These are phyloP conservation scores for Liolophura sinensis DNA, from an alignment of 1,140 invertebrate species.

Conservation along the genomic window DNA sequence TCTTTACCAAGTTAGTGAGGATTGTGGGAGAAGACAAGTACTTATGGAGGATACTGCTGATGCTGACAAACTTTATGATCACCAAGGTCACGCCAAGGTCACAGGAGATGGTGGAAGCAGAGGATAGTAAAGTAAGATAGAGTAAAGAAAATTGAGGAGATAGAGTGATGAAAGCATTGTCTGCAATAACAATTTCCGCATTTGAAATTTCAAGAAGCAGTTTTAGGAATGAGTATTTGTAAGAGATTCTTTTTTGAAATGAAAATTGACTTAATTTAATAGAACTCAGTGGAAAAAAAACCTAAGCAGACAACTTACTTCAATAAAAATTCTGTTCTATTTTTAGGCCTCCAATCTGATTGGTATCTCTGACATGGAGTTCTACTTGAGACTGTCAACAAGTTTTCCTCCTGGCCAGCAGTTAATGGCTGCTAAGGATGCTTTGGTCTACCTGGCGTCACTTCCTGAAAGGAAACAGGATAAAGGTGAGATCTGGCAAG, in stretches of 20 bases:
- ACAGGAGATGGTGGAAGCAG: slow-evolving; percentile 1
- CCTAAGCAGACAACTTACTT: background rate
- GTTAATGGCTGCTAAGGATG: slow-evolving; percentile 68
- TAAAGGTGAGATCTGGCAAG: slow-evolving; percentile 2
- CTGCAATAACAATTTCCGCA: background rate
- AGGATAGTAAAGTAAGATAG: background rate
- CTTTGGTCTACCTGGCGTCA: slow-evolving; percentile 69
- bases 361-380: slow-evolving; percentile 64
- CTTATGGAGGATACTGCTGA: slow-evolving; percentile 67
- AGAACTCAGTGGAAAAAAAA: too few species aligned
- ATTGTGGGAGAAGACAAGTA: slow-evolving; percentile 72
- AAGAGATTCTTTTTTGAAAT: too few species aligned
- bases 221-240: too few species aligned
- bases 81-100: slow-evolving; percentile 27
- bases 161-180: background rate
- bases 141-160: background rate
- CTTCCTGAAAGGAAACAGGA: slow-evolving; percentile 70
- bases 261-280: background rate
- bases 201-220: background rate
- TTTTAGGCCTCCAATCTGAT: background rate
- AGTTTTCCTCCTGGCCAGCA: slow-evolving; percentile 69
- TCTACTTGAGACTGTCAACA: slow-evolving; percentile 66
- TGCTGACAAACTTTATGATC: slow-evolving; percentile 49
- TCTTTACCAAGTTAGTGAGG: slow-evolving; percentile 79
- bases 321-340: background rate